Base-by-base conservation (phyloP, 2,113 vertebrate genomes). In the Synchiropus splendidus region DNA sequence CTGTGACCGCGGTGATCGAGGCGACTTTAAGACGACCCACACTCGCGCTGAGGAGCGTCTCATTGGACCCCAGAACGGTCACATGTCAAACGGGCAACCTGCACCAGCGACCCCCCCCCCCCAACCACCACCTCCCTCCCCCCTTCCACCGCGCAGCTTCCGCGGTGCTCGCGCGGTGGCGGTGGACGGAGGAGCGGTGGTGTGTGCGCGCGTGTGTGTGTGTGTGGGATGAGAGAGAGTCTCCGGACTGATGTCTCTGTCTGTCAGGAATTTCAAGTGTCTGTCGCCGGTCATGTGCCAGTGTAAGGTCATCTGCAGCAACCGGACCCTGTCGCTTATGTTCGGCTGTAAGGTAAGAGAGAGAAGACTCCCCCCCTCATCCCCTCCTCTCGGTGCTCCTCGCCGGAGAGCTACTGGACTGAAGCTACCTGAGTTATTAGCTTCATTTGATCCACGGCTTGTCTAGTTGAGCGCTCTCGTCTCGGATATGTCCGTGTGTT, bases 341-440 rank as follows among this genome's bases (percentile, higher is more conserved):
- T 88, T 89, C 77, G 87, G 87, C n/a, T 89, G 87, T 62, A 88
- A 89, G 87, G 87, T 89, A 74, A 66, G 77, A 85, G 86, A 87
- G 69, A 68, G 70, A 21, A 27, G 4, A 8, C 8, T 27, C 8
- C 21, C 21, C 8, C 8, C 21, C 8, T 4, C 21, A 27, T 27
- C 8, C 21, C 21, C 21, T 8, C 21, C 21, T 27, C 8, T 27
- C 21, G 21, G 21, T 27, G 21, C 4, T 27, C 21, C 21, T 5
- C 4, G 4, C 21, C 4, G 21, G 21, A 27, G 8, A 27, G 8
- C 8, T 4, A 8, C 21, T 27, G 21, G 4, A 5, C 21, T 5
- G 8, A 27, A 27, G 21, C 21, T 27, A 8, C 21, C 8, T 27
- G 21, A n/a, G n/a, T n/a, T n/a, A n/a, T n/a, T n/a, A n/a, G n/a